Base-by-base conservation (phyloP, 2,888 invertebrate genomes). In the Sialis fuliginosa region DNA sequence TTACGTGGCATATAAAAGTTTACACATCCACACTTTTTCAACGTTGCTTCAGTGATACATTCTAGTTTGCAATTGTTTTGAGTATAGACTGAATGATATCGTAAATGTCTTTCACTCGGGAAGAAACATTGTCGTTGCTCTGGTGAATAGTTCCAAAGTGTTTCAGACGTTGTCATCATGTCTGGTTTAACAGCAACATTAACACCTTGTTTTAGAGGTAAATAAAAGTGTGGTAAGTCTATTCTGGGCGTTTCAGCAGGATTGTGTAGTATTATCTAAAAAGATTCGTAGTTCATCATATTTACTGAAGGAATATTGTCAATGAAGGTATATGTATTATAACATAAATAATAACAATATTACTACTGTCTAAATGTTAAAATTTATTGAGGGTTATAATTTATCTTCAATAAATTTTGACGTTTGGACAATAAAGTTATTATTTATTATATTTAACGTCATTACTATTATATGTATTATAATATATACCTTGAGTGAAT, bases 231-330 rank as follows among this genome's bases (percentile, higher is more conserved):
- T 41, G 54, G 52, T 42, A 55, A 51, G 10, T 52, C 51, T 4
- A 54, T 50, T 42, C 53, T 49, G 2, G 62, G 60, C 6, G 56
- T 48, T 50, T 61, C 60, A 1, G 55, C 55, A 6, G 62, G 60
- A 48, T 56, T 57, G 49, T 62, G 61, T 1, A 62, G 41, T 31
- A 57, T 50, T 2, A 59, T 50, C 62, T 62, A 48, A 2, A 50
- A 51, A 22, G 42, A 22, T 22, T 42, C 9, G 3, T 7, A 42
- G 6, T 42, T n/a, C n/a, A n/a, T n/a, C n/a, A 5, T 8, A 42
- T 42, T 30, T 10, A 45, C 30, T 47, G n/a, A 32, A 22, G 22
- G 42, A 31, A 2, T 45, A 31, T 44, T 22, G 30, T 45, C 43
- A n/a, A 47, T 13, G 4, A n/a, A 12, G 6, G 1, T 42, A 7